phyloP scores from a whole-genome alignment of 2,888 invertebrate species.

The Heliconius ethilla region DNA sequence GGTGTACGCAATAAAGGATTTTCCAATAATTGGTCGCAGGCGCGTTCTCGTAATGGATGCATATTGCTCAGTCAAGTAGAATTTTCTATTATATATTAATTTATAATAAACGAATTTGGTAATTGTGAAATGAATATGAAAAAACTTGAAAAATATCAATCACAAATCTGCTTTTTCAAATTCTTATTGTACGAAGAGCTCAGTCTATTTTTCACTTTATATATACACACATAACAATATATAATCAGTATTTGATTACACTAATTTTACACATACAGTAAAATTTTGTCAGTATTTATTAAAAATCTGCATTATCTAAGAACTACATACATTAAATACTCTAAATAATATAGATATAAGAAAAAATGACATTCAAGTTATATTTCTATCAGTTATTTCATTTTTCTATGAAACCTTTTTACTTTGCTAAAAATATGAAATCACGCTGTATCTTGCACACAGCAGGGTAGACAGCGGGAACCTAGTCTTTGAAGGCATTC shows the following conservation, averaged over 20 bases:
- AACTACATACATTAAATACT: background rate
- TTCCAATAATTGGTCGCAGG: constrained; percentile 64
- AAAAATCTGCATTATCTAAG: background rate
- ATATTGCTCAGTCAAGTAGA: constrained; percentile 47
- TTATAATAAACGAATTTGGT: background rate
- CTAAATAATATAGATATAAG: background rate
- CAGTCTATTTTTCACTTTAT: background rate
- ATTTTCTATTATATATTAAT: background rate
- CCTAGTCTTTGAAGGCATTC: too few species aligned
- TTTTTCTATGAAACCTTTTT: constrained; percentile 5
- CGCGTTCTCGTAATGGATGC: constrained; percentile 65
- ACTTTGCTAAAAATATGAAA: background rate
- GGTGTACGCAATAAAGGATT: constrained; percentile 65
- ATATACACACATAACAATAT: background rate
- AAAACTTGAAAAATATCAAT: background rate
- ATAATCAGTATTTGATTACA: background rate
- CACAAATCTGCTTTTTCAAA: background rate
- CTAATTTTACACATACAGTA: background rate
- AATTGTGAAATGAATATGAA: background rate
- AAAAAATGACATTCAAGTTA: background rate
- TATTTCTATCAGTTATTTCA: background rate
- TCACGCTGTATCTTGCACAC: too few species aligned
- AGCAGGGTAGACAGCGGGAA: too few species aligned
- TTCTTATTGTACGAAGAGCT: background rate
- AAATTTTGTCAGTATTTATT: background rate